Conservation (phyloP, 2,888 invertebrate genomes). For the Chrysolina americana region DNA sequence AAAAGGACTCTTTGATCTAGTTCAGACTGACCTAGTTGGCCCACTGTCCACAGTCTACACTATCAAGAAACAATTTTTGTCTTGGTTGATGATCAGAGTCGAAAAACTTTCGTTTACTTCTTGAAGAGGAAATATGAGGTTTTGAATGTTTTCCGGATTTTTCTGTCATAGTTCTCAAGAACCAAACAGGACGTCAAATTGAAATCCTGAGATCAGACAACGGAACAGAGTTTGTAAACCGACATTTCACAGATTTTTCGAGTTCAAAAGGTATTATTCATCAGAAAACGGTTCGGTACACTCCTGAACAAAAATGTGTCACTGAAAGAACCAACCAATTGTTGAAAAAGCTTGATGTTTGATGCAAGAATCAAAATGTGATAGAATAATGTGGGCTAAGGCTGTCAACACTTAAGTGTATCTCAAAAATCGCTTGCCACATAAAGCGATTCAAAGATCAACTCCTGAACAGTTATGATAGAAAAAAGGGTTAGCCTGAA, state of each 20-base stretch:
- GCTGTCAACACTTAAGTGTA: not conserved
- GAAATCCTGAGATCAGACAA: too few species aligned
- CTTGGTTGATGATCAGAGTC: too few species aligned
- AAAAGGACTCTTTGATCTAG: too few species aligned
- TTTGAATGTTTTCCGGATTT: too few species aligned
- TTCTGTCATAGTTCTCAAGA: too few species aligned
- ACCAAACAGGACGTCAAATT: too few species aligned
- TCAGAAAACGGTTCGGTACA: not conserved
- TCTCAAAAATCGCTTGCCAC: constrained; percentile 16
- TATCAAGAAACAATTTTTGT: too few species aligned
- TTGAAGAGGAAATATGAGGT: too few species aligned
- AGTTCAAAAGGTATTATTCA: not conserved
- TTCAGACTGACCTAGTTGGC: too few species aligned
- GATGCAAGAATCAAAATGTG: not conserved
- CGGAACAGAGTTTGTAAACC: too few species aligned
- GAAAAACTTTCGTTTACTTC: too few species aligned
- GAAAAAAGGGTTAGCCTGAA: constrained; percentile 1
- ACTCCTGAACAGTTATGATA: constrained; percentile 16
- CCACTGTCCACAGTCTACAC: too few species aligned
- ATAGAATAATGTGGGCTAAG: not conserved
- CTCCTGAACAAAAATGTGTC: not conserved
- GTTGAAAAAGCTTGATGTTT: not conserved
- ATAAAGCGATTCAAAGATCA: constrained; percentile 22
- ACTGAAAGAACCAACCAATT: not conserved
- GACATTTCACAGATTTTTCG: not conserved